These are phyloP conservation scores for Leptocoma aspasia DNA, from an alignment of 2,113 vertebrate genomes.

Conservation along the genomic window DNA sequence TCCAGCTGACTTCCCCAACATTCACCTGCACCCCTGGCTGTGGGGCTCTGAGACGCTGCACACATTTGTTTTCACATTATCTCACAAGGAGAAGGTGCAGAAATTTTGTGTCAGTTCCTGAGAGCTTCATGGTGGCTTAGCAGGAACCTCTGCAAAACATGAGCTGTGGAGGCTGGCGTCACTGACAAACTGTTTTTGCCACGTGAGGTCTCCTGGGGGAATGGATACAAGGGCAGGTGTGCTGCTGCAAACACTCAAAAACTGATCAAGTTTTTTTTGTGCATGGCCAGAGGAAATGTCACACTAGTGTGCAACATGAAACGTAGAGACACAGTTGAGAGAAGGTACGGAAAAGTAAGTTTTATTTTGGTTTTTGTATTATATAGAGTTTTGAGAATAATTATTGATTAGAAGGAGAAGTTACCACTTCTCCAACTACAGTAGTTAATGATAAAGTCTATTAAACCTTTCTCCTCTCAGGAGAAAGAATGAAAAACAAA, in stretches of 20 bases:
- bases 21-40: not conserved
- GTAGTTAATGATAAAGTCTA: no score
- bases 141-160: not conserved
- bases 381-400: no score
- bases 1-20: not conserved
- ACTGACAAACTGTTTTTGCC: not conserved
- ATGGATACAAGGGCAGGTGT: not conserved
- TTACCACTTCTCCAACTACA: no score
- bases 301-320: no score
- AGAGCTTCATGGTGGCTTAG: not conserved
- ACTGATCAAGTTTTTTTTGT: not conserved
- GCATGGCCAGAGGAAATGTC: not conserved
- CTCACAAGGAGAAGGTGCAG: not conserved
- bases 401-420: no score
- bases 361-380: no score
- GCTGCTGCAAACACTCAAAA: not conserved
- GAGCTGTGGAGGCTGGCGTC: not conserved
- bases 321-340: no score
- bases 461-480: no score
- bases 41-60: fast-evolving
- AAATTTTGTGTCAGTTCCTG: not conserved
- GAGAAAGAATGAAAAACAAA: no score
- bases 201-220: not conserved
- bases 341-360: no score
- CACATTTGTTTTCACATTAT: not conserved